Conservation (phyloP, 2,888 invertebrate genomes). For the Aricia artaxerxes region DNA sequence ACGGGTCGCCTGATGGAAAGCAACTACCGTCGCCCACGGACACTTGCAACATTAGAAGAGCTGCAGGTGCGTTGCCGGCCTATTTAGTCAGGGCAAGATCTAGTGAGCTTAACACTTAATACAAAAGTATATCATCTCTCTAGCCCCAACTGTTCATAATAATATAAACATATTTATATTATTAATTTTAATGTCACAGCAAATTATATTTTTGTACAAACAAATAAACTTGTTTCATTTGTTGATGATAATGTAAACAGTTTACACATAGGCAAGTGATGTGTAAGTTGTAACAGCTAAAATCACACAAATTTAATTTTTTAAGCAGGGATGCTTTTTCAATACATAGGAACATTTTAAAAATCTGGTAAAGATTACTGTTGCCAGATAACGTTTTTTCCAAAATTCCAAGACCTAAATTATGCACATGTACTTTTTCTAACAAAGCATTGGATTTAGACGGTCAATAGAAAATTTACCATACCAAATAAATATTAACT, state of each 20-base stretch:
- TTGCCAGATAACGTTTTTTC: not conserved
- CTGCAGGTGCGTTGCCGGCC: too few relatives aligned
- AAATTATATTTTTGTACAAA: not conserved
- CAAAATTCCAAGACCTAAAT: slow-evolving; percentile 10
- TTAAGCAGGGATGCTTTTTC: not conserved
- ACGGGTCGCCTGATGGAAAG: too few relatives aligned
- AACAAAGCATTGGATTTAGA: slow-evolving; percentile 3
- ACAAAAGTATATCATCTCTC: not conserved
- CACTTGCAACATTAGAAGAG: too few relatives aligned
- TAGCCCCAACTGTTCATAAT: not conserved
- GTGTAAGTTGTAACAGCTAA: not conserved
- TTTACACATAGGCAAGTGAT: not conserved
- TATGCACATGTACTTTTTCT: slow-evolving; percentile 28
- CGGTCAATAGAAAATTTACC: not conserved
- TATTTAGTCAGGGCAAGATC: not conserved
- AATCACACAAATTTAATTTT: not conserved
- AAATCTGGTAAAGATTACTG: not conserved
- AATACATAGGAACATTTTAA: slow-evolving; percentile 3
- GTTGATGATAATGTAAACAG: not conserved
- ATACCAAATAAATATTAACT: not conserved
- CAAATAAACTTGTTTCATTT: not conserved
- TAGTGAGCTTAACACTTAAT: not conserved
- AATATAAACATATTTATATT: too few relatives aligned
- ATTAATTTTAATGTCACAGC: not conserved
- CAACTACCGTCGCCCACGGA: too few relatives aligned